Evolutionary conservation across 2,113 vertebrate genomes (phyloP), one percentile per base, ranked within the genome.

Genomic region (Phyllopteryx taeniolatus): DNA sequence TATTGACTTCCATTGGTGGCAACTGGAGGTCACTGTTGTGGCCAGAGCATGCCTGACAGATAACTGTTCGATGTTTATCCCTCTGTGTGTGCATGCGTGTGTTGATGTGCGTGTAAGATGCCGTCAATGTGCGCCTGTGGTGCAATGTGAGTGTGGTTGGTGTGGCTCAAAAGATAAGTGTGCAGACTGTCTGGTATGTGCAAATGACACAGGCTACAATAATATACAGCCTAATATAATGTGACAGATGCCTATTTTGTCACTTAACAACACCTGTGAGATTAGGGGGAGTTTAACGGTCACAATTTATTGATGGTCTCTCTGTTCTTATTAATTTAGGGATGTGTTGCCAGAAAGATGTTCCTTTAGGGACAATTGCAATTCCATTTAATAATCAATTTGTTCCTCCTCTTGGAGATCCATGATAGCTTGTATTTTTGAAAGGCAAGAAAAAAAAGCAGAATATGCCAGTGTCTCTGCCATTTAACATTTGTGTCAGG

Each of bases 1-100:
- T 86, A 89, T 90, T 80, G 89, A 89, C 83, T 51, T 74, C 70
- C 80, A 77, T 67, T 31, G 20, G 78, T 67, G 76, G 51, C 71
- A 83, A 69, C 65, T 66, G 82, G 77, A 85, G 85, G 85, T 87
- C 90, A 85, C 67, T 62, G 71, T 81, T 39, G 73, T 61, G 76
- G 67, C 79, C 79, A 74, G 51, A 67, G 67, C 77, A 54, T 72
- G 35, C 74, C 42, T 79, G 67, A 79, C 20, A 68, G 76, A 80
- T 47, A 77, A 60, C 76, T 17, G 67, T 67, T 90, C 85, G 67
- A 91, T 89, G 60, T 77, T 63, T 72, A 67, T 39, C 44, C 53
- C 22, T 8, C 9, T 11, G 67, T 44, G 49, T 62, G 69, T 68
- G 65, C 33, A 54, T 63, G 49, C 43, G 63, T n/a, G 68, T 44